Evolutionary conservation across 2,113 vertebrate species (phyloP), one percentile per base, ranked within the genome.

Genomic region (Cathartes aura): DNA sequence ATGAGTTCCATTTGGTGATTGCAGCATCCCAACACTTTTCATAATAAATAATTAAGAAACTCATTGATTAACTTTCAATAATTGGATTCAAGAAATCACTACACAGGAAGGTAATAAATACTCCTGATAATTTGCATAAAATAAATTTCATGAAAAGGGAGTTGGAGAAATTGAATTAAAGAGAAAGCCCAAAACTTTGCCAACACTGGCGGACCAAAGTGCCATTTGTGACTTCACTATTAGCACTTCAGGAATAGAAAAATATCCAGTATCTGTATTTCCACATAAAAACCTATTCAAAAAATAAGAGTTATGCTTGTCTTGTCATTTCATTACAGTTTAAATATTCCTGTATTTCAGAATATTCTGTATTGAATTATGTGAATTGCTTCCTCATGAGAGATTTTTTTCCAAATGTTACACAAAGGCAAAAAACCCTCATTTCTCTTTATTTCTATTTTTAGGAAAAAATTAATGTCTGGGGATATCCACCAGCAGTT

Each of bases 401-500:
- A 89, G 1, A 62, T 8, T 66, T 59, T 71, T 81, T 83, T 73
- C 52, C n/a, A 50, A 74, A 59, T 20, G 26, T n/a, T 58, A n/a
- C 8, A 71, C 40, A 66, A 26, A 11, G 43, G 13, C 8, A 87
- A 74, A 76, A 86, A 58, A 36, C 5, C 0, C 4, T 32, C 8
- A 34, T 59, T 76, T 23, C 15, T 53, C 24, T 23, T 72, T 12
- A 29, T 64, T 86, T 60, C 6, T 75, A 17, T 30, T 72, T 74
- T 64, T 26, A 20, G 21, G 1, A 3, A 21, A 58, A 30, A 47
- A 34, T 1, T 0, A 64, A 29, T 24, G 8, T 40, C 42, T 82
- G 58, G 74, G 15, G 10, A n/a, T 52, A 88, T 59, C 45, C 21
- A 73, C 40, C 27, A 52, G 34, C 20, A 81, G 45, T 6, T 71